phyloP scores from a whole-genome alignment of 2,888 invertebrate genomes.

The Temnothorax unifasciatus region DNA sequence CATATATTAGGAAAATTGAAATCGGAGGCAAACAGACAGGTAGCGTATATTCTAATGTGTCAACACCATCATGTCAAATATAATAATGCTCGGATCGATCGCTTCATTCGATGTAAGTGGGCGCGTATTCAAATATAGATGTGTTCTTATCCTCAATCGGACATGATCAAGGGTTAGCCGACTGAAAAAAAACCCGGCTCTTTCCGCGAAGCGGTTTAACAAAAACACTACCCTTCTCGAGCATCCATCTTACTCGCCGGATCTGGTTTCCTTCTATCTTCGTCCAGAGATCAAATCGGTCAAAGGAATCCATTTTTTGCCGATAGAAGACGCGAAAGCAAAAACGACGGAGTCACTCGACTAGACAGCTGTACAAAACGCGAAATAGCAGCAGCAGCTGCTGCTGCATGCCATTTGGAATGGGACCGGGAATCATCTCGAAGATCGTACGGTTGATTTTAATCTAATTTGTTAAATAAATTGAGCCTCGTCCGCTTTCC shows the following conservation, averaged over 20 bases:
- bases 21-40: neutral
- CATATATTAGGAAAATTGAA: neutral
- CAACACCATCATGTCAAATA: constrained; percentile 19
- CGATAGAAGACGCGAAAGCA: neutral
- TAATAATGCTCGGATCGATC: constrained; percentile 1
- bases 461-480: constrained; percentile 31
- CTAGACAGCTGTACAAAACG: neutral
- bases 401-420: neutral
- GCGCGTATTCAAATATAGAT: constrained; percentile 25
- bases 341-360: neutral
- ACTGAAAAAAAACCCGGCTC: neutral
- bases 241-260: constrained; percentile 6
- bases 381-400: neutral
- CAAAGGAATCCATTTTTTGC: constrained; percentile 9
- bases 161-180: neutral
- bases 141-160: neutral
- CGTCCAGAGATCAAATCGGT: neutral
- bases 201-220: neutral
- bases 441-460: neutral
- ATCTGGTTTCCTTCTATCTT: neutral
- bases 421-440: neutral
- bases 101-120: neutral
- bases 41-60: constrained; percentile 8
- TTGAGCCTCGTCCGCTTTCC: constrained; percentile 16
- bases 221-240: constrained; percentile 1